Evolutionary conservation across 1,140 invertebrate species (phyloP).

Genomic region (Caerostris extrusa): DNA sequence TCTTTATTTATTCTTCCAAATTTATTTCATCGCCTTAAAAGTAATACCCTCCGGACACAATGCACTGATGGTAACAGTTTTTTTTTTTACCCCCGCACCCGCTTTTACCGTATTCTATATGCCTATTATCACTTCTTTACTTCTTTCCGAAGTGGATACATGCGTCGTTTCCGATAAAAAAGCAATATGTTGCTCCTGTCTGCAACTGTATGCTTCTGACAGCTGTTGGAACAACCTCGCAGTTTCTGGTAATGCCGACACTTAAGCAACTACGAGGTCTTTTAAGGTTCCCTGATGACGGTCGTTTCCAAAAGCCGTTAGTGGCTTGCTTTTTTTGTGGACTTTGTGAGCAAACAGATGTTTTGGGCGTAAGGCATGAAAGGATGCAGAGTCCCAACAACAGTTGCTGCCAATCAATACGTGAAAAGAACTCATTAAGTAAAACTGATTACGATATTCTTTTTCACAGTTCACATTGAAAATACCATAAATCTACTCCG

Average conservation of each 20-base stretch:
- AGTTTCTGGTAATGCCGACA: conserved; percentile 6
- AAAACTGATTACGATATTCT: too few species aligned
- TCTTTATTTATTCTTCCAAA: too few species aligned
- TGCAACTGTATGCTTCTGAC: conserved; percentile 27
- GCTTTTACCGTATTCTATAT: neutral
- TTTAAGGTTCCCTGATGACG: conserved; percentile 12
- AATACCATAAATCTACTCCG: too few species aligned
- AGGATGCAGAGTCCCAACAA: neutral
- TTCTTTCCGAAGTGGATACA: conserved; percentile 18
- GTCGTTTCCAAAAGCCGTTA: conserved; percentile 32
- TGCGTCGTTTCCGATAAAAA: conserved; percentile 11
- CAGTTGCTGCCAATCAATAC: neutral
- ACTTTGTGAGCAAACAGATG: neutral
- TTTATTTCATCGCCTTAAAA: too few species aligned
- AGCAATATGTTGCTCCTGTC: conserved; percentile 30
- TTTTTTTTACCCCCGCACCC: too few species aligned
- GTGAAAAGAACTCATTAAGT: too few species aligned
- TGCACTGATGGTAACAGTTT: too few species aligned
- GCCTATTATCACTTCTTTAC: neutral
- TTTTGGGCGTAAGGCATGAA: neutral
- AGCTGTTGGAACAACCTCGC: neutral
- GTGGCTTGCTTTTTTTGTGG: neutral
- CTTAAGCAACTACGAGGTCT: conserved; percentile 17
- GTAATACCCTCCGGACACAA: too few species aligned
- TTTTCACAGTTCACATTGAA: too few species aligned